A percentile compares a stretch with the other conserved stretches of the same genome.
These are phyloP conservation scores for Enteromius anoplus DNA, from an alignment of 2,797 vertebrate genomes.

Conservation along the genomic window DNA sequence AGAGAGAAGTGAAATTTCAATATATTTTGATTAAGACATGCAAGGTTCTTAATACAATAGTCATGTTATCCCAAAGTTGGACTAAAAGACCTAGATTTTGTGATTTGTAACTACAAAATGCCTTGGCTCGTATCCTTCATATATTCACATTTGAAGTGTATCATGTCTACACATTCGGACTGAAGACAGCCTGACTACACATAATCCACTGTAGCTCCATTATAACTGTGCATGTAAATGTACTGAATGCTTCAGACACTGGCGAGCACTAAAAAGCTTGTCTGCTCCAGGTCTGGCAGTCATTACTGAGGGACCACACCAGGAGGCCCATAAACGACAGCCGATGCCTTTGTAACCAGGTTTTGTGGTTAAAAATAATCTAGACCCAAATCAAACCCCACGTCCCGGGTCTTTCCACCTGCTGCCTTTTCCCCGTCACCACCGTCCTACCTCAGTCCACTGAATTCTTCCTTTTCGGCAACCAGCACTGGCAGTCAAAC, in stretches of 20 bases:
- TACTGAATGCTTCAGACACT: constrained; percentile 14
- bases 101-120: background rate
- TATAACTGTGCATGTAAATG: constrained; percentile 13
- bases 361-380: constrained; percentile 45
- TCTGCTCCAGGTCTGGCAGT: constrained; percentile 53
- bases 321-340: constrained; percentile 52
- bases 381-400: constrained; percentile 32
- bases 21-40: background rate
- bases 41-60: background rate
- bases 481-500: constrained; percentile 74
- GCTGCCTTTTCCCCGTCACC: constrained; percentile 52
- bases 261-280: constrained; percentile 29
- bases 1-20: background rate
- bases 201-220: constrained; percentile 7
- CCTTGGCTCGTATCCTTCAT: background rate
- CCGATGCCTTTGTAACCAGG: constrained; percentile 49
- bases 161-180: background rate
- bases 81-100: background rate
- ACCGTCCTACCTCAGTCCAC: constrained; percentile 48
- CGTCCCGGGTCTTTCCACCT: constrained; percentile 49
- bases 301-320: constrained; percentile 59
- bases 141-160: background rate
- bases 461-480: constrained; percentile 73
- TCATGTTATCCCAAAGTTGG: background rate
- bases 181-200: background rate